Evolutionary conservation across 2,888 invertebrate genomes (phyloP).

Genomic region (Bellardia pandia): DNA sequence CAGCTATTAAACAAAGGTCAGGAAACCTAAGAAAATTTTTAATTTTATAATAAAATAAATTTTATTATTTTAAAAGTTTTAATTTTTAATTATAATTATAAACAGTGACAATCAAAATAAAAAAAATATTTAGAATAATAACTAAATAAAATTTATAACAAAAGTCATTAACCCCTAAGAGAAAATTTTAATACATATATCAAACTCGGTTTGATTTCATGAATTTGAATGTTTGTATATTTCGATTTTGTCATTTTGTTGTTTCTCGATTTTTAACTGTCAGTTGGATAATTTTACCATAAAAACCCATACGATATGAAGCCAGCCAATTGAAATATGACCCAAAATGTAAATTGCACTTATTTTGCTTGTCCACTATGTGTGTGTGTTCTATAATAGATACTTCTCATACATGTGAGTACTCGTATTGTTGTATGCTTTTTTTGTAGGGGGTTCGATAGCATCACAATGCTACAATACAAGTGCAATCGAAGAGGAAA

Average conservation of each 20-base stretch:
- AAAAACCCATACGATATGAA: conserved; percentile 67
- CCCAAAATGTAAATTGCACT: conserved; percentile 77
- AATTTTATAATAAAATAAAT: too few species aligned
- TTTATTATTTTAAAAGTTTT: too few species aligned
- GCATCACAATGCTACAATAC: conserved; percentile 34
- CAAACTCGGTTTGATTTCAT: background rate
- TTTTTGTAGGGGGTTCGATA: conserved; percentile 2
- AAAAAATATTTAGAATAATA: background rate
- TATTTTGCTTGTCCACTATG: conserved; percentile 50
- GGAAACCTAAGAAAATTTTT: conserved; percentile 57
- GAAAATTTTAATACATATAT: background rate
- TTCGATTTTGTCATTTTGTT: conserved; percentile 20
- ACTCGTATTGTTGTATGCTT: background rate
- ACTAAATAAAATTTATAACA: background rate
- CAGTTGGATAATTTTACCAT: conserved; percentile 13
- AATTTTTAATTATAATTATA: background rate
- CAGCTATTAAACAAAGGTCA: conserved; percentile 34
- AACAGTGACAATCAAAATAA: background rate
- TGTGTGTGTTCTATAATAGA: background rate
- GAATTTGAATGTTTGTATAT: background rate
- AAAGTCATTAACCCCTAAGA: conserved; percentile 9
- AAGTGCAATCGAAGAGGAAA: background rate
- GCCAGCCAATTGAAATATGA: conserved; percentile 80
- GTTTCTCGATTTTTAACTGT: background rate
- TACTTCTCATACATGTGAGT: conserved; percentile 21